These are phyloP conservation scores for Scopus umbretta DNA, from an alignment of 2,113 vertebrate genomes.

Conservation along the genomic window DNA sequence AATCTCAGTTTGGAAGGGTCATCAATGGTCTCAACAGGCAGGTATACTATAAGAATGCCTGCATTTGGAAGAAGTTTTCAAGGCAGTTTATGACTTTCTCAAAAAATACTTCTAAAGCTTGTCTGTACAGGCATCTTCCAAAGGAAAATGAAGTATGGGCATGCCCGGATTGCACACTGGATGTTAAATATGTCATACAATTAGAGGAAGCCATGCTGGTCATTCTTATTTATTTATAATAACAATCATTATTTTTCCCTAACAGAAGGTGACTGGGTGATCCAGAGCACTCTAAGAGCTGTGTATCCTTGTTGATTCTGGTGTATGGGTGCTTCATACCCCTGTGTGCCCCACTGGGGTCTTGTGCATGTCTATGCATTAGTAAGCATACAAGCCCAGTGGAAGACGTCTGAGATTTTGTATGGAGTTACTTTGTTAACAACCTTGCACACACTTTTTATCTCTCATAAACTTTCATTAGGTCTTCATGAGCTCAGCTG, in stretches of 20 bases:
- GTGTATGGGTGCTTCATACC: neutral
- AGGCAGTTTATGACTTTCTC: neutral
- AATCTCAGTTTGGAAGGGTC: neutral
- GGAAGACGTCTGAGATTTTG: neutral
- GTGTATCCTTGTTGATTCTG: neutral
- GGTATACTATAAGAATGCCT: neutral
- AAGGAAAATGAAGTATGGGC: neutral
- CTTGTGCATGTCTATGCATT: neutral
- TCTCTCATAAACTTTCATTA: neutral
- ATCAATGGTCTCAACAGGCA: neutral
- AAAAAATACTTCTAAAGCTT: neutral
- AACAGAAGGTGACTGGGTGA: neutral
- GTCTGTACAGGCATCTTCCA: neutral
- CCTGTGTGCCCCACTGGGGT: neutral
- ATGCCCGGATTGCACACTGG: neutral
- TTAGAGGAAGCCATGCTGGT: neutral
- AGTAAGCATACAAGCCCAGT: neutral
- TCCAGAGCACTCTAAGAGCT: neutral
- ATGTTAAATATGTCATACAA: neutral
- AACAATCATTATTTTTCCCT: neutral
- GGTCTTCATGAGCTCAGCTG: neutral
- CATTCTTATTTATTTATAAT: neutral
- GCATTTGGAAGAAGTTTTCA: neutral
- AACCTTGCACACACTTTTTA: neutral
- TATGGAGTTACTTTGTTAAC: neutral